phyloP scores from a whole-genome alignment of 64 coral and sea anemone genomes.

The Pocillopora damicornis region DNA sequence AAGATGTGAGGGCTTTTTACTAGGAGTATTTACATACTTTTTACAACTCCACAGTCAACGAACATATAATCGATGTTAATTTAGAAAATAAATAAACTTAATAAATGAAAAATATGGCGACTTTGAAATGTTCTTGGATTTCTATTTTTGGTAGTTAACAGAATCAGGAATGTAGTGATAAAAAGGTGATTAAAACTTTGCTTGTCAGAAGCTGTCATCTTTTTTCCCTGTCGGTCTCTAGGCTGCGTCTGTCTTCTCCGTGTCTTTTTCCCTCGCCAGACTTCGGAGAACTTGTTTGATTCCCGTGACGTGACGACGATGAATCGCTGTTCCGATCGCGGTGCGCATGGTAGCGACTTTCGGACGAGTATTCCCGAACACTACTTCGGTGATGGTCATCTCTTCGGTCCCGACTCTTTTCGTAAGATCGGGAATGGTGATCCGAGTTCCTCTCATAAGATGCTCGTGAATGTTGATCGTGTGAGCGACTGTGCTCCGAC shows the following conservation, averaged over 20 bases:
- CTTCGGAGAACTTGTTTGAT: constrained; percentile 9
- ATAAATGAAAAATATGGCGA: not conserved
- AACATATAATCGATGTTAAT: not conserved
- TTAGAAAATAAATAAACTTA: constrained; percentile 38
- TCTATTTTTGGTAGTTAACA: not conserved
- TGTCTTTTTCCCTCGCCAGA: constrained; percentile 22
- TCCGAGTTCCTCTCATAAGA: constrained; percentile 69
- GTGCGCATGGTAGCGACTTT: constrained; percentile 57
- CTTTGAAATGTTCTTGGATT: not conserved
- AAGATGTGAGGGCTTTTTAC: too few relatives aligned
- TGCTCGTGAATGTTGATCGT: constrained; percentile 68
- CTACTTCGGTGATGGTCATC: constrained; percentile 69
- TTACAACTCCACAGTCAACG: not conserved
- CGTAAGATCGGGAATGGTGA: constrained; percentile 68
- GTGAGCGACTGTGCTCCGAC: constrained; percentile 70
- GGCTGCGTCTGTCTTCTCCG: constrained; percentile 4
- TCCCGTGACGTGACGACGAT: not conserved
- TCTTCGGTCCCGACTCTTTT: constrained; percentile 70
- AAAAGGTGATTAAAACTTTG: not conserved
- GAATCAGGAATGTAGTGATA: constrained; percentile 12
- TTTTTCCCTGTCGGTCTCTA: constrained; percentile 14
- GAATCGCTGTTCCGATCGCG: constrained; percentile 46
- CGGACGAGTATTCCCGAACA: constrained; percentile 61
- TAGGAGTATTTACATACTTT: not conserved
- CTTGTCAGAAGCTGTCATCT: constrained; percentile 25